These are phyloP conservation scores for Emberiza fucata DNA, from an alignment of 2,113 vertebrate species.

Conservation along the genomic window DNA sequence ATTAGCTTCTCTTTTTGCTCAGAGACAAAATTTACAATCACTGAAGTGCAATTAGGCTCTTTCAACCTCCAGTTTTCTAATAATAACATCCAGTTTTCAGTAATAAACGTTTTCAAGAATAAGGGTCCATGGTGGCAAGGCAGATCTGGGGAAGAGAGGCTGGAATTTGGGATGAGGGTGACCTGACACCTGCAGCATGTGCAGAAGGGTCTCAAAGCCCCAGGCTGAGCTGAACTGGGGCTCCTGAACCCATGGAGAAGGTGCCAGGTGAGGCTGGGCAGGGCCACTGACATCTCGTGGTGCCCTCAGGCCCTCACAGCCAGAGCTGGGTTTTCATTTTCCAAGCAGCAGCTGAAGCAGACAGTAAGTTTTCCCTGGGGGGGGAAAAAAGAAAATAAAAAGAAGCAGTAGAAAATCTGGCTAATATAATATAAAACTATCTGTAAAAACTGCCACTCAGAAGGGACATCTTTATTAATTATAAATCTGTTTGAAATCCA, in stretches of 20 bases:
- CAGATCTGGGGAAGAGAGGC: not conserved
- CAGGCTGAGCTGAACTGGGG: not conserved
- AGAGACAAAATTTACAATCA: not conserved
- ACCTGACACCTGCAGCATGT: not conserved
- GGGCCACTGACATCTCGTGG: no score
- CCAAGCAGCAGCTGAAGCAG: slow-evolving; percentile 1
- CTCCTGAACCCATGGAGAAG: not conserved
- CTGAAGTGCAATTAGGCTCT: not conserved
- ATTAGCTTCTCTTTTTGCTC: not conserved
- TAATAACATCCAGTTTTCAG: not conserved
- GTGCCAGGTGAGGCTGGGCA: no score
- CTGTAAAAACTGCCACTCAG: not conserved
- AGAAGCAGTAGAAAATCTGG: not conserved
- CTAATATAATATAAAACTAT: not conserved
- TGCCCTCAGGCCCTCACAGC: not conserved
- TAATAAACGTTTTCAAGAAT: not conserved
- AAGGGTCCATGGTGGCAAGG: accelerated
- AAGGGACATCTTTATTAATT: not conserved
- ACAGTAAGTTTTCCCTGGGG: not conserved
- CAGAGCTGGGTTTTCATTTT: not conserved
- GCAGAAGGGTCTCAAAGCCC: accelerated
- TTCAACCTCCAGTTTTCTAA: not conserved
- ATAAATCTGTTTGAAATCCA: not conserved
- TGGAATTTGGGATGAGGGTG: not conserved
- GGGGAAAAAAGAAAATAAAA: not conserved